Conservation (phyloP, 2,113 vertebrate genomes). For the Antigone vipio region DNA sequence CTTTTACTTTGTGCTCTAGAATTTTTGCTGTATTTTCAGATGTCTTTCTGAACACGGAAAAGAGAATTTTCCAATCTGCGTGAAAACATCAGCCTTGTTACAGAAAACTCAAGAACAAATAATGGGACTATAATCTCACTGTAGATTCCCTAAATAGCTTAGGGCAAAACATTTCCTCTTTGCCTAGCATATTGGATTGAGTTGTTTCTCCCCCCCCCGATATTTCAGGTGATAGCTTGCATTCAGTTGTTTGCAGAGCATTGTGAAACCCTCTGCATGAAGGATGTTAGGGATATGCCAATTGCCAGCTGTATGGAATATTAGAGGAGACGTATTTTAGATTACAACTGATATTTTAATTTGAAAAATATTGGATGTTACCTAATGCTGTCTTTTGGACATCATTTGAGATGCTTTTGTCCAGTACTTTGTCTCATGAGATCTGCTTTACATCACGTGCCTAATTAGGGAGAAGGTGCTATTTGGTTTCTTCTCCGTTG, state of each 20-base stretch:
- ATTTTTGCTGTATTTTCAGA: neutral
- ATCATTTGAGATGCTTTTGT: neutral
- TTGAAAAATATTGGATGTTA: neutral
- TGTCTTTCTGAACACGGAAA: neutral
- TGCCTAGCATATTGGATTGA: neutral
- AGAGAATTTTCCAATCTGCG: neutral
- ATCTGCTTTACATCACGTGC: neutral
- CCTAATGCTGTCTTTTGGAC: neutral
- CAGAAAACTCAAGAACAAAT: neutral
- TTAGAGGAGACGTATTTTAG: neutral
- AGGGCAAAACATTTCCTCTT: neutral
- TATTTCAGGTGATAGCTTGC: neutral
- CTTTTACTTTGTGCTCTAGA: neutral
- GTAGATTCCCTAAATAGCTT: neutral
- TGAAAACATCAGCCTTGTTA: neutral
- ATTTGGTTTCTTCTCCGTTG: neutral
- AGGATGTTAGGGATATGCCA: neutral
- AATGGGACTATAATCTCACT: neutral
- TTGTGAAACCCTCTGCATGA: neutral
- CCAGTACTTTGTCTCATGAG: neutral
- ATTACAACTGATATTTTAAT: neutral
- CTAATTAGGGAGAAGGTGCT: neutral
- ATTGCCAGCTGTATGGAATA: neutral
- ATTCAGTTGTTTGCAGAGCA: neutral
- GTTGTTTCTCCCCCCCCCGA: accelerated